Percentiles rank a stretch among this genome's conserved stretches.
These are phyloP conservation scores for Paratilapia polleni DNA, from an alignment of 2,113 vertebrate genomes.

Conservation along the genomic window DNA sequence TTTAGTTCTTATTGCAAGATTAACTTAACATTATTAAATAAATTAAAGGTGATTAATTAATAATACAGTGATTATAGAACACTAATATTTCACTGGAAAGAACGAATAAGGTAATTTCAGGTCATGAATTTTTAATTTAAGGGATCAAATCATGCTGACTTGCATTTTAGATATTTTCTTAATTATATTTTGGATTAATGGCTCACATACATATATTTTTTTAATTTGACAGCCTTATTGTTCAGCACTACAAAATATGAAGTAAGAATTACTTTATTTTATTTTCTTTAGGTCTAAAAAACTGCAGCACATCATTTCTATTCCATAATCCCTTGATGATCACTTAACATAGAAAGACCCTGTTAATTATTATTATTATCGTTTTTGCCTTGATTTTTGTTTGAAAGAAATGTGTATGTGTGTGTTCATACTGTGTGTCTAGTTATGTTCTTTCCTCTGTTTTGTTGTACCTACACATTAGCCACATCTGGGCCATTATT, in stretches of 20 bases:
- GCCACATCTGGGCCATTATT: conserved; percentile 65
- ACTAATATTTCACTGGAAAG: conserved; percentile 8
- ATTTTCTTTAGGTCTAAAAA: background rate
- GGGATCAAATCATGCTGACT: background rate
- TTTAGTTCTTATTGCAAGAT: background rate
- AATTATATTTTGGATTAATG: background rate
- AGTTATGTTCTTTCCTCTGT: conserved; percentile 1
- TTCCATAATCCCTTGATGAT: background rate
- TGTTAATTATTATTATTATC: background rate
- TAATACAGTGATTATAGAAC: background rate
- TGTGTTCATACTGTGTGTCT: background rate
- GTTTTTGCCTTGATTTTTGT: background rate
- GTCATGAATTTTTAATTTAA: conserved; percentile 20
- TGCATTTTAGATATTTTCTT: background rate
- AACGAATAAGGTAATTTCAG: conserved; percentile 12
- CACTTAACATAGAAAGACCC: background rate
- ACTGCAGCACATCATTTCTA: background rate
- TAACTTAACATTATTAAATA: conserved; percentile 1
- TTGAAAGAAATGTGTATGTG: background rate
- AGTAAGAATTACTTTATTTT: background rate
- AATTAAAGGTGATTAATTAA: conserved; percentile 20
- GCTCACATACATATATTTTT: background rate
- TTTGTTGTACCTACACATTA: conserved; percentile 24
- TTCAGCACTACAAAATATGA: background rate
- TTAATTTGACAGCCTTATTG: background rate